phyloP scores from a whole-genome alignment of 2,113 vertebrate genomes.

The Pluvialis apricaria region DNA sequence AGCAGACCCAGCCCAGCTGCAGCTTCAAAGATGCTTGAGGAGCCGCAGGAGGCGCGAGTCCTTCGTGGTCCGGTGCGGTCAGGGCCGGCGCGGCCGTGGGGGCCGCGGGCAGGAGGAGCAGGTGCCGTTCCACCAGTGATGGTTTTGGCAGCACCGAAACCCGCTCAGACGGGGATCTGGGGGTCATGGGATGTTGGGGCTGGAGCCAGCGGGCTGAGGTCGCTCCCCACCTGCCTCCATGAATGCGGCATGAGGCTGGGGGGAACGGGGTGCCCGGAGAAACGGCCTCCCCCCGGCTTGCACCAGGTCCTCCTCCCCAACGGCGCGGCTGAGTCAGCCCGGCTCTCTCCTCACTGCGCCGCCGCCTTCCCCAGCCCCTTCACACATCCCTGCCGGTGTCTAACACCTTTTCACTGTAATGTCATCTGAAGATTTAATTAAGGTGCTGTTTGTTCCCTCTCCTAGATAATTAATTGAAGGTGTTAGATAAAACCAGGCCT shows the following conservation, averaged over 20 bases:
- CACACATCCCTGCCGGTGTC: not conserved
- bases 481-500: conserved; percentile 55
- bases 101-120: not conserved
- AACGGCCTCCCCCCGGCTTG: not conserved
- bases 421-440: conserved; percentile 70
- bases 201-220: accelerated
- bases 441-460: conserved; percentile 57
- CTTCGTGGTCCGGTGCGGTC: accelerated
- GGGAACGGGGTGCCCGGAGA: not conserved
- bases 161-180: not conserved
- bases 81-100: accelerated
- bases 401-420: conserved; percentile 58
- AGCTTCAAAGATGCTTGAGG: not conserved
- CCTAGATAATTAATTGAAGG: conserved; percentile 66
- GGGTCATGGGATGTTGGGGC: not conserved
- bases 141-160: not conserved
- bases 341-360: not conserved
- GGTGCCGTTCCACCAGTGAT: accelerated
- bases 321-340: not conserved
- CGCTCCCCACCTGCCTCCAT: not conserved
- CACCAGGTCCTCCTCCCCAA: not conserved
- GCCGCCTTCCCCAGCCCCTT: not conserved
- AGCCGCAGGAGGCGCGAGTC: not conserved
- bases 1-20: not conserved
- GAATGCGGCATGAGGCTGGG: not conserved